A percentile compares a stretch with the other conserved stretches of the same genome.
phyloP scores from a whole-genome alignment of 2,888 invertebrate species.

The Nomada lathburiana region DNA sequence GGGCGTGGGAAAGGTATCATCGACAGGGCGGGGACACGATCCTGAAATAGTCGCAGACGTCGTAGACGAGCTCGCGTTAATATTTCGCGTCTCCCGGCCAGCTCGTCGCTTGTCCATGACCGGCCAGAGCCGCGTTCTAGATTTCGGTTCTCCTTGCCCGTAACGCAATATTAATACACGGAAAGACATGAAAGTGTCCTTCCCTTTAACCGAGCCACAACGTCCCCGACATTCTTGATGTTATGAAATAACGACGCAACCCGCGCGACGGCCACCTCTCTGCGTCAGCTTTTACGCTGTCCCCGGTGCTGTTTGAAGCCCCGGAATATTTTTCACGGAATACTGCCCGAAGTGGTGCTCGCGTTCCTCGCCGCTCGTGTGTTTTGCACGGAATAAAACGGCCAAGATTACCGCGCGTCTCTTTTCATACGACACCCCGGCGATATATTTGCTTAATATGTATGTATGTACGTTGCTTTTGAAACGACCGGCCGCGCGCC shows the following conservation, averaged over 20 bases:
- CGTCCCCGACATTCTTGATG: conserved; percentile 43
- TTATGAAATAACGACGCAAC: conserved; percentile 67
- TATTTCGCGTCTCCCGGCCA: conserved; percentile 46
- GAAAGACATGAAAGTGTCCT: conserved; percentile 68
- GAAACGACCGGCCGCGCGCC: neutral
- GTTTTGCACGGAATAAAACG: conserved; percentile 59
- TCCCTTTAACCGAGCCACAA: conserved; percentile 51
- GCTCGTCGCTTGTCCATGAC: conserved; percentile 46
- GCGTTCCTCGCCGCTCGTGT: conserved; percentile 14
- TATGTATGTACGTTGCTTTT: conserved; percentile 14
- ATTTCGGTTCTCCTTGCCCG: conserved; percentile 59
- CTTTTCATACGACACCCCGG: conserved; percentile 38
- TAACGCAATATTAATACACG: conserved; percentile 68
- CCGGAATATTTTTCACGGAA: conserved; percentile 62
- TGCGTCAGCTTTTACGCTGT: conserved; percentile 59
- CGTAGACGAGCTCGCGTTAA: conserved; percentile 48
- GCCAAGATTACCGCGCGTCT: conserved; percentile 56
- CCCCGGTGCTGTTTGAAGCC: conserved; percentile 42
- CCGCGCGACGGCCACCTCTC: conserved; percentile 36
- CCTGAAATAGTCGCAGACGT: neutral
- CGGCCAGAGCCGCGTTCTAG: conserved; percentile 54
- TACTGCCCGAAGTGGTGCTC: conserved; percentile 29
- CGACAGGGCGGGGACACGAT: neutral
- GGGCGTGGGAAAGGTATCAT: no score
- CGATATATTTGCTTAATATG: conserved; percentile 50